A percentile compares a stretch with the other conserved stretches of the same genome.
These are phyloP conservation scores for Hyla sarda DNA, from an alignment of 2,113 vertebrate species.

Conservation along the genomic window DNA sequence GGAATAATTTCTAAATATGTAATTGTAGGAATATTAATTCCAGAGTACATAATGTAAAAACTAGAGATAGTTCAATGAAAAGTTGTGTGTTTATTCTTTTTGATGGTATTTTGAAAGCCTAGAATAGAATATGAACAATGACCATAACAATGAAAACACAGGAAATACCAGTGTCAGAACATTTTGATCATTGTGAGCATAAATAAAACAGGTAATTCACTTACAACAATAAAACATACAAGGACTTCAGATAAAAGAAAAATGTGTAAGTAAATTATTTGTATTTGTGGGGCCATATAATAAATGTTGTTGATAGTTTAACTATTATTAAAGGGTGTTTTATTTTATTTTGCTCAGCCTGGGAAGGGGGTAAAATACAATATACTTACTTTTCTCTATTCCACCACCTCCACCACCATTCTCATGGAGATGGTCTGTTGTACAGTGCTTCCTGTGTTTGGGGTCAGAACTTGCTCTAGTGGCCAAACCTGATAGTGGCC, in stretches of 20 bases:
- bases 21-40: neutral
- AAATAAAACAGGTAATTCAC: neutral
- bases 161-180: neutral
- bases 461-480: too few relatives aligned
- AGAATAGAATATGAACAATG: neutral
- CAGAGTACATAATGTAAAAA: neutral
- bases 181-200: neutral
- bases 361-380: too few relatives aligned
- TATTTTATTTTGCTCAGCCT: too few relatives aligned
- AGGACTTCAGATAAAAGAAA: neutral
- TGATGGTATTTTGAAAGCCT: neutral
- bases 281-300: neutral
- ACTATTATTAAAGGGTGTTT: neutral
- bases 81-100: neutral
- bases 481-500: too few relatives aligned
- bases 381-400: too few relatives aligned
- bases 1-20: neutral
- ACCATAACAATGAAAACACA: neutral
- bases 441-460: too few relatives aligned
- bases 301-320: neutral
- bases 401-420: too few relatives aligned
- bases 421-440: too few relatives aligned
- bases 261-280: neutral
- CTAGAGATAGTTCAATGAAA: neutral
- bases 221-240: conserved; percentile 8